Conservation (phyloP, 2,113 vertebrate species). For the Pseudois nayaur region DNA sequence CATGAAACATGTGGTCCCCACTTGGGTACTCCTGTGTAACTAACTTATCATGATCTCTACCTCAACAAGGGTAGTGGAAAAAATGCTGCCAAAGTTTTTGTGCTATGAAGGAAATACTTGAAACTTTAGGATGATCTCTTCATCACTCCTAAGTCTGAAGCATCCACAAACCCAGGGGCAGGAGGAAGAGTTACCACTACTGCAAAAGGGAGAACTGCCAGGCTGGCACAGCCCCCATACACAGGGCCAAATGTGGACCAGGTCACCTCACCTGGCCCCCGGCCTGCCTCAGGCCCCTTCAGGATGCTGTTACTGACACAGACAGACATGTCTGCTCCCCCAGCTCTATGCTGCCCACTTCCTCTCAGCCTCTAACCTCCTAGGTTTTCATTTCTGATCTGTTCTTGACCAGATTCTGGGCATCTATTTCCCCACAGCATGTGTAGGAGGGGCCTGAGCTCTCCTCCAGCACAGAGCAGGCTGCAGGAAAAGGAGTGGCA, state of each 20-base stretch:
- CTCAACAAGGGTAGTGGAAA: background rate
- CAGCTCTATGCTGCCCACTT: background rate
- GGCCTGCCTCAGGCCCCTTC: fast-evolving
- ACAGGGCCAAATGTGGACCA: background rate
- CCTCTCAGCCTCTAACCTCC: background rate
- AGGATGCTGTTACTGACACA: background rate
- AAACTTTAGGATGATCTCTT: background rate
- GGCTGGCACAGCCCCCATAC: fast-evolving
- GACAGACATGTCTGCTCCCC: background rate
- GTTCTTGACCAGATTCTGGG: background rate
- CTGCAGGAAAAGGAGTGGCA: background rate
- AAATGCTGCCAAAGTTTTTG: background rate
- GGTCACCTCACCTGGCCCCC: background rate
- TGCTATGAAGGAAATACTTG: background rate
- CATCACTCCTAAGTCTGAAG: background rate
- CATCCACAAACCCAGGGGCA: background rate
- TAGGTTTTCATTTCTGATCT: background rate
- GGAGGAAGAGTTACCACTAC: fast-evolving
- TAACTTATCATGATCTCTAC: background rate
- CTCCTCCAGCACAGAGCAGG: background rate
- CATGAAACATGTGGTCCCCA: fast-evolving
- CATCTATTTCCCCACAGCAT: background rate
- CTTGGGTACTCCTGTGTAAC: background rate
- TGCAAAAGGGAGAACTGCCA: too few relatives aligned
- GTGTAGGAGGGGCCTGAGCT: background rate